A percentile compares a stretch with the other conserved stretches of the same genome.
Conservation (phyloP, 2,113 vertebrate genomes). For the Prolemur simus region DNA sequence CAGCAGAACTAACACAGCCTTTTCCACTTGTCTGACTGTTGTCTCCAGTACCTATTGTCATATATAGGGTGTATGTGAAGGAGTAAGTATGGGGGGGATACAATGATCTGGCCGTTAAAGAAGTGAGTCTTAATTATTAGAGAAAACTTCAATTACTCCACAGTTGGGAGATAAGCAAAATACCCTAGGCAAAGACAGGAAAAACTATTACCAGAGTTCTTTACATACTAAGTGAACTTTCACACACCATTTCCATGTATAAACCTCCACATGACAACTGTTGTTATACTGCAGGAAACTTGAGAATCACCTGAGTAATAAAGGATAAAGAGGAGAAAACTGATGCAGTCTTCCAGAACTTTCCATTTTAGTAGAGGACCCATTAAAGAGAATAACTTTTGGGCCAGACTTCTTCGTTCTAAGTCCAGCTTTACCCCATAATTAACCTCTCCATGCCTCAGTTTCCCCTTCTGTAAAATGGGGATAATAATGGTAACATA, state of each 20-base stretch:
- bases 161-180: neutral
- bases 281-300: neutral
- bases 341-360: neutral
- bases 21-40: neutral
- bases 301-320: neutral
- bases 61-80: neutral
- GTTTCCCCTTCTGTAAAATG: neutral
- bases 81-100: neutral
- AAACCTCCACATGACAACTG: neutral
- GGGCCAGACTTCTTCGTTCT: neutral
- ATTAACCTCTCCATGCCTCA: neutral
- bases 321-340: neutral
- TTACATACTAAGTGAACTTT: neutral
- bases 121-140: neutral
- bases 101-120: neutral
- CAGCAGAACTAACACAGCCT: neutral
- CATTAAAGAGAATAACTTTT: neutral
- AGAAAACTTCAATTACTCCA: neutral
- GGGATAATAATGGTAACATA: neutral
- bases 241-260: accelerated
- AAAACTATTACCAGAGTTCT: neutral
- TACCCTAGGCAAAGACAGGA: neutral
- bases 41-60: neutral
- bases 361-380: neutral
- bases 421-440: neutral